Evolutionary conservation across 2,888 invertebrate genomes (phyloP).

Genomic region (Lysandra bellargus): DNA sequence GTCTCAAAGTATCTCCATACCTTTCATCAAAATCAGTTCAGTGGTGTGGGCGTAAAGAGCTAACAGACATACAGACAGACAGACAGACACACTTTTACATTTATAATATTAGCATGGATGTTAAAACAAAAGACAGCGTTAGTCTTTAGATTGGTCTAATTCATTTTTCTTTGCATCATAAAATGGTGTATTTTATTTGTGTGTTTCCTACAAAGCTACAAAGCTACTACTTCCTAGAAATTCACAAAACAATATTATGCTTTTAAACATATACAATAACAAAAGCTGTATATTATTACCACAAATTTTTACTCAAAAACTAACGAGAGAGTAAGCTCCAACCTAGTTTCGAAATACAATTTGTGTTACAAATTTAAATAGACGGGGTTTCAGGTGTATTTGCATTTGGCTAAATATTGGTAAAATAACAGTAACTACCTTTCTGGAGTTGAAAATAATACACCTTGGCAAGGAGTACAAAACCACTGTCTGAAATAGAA

Average conservation of each 20-base stretch:
- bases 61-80: too few relatives aligned
- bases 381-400: constrained; percentile 21
- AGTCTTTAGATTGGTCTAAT: too few relatives aligned
- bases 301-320: not conserved
- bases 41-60: too few relatives aligned
- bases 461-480: not conserved
- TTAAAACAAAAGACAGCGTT: too few relatives aligned
- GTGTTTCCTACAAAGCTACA: too few relatives aligned
- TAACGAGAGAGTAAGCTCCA: constrained; percentile 5
- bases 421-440: constrained; percentile 11
- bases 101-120: too few relatives aligned
- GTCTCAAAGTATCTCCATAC: too few relatives aligned
- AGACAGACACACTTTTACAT: too few relatives aligned
- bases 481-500: constrained; percentile 1
- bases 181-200: too few relatives aligned
- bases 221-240: too few relatives aligned
- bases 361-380: constrained; percentile 27
- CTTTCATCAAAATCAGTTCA: too few relatives aligned
- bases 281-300: not conserved
- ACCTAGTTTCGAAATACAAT: constrained; percentile 27
- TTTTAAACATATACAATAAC: not conserved
- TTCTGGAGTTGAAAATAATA: constrained; percentile 11
- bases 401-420: constrained; percentile 23
- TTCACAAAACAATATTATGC: too few relatives aligned
- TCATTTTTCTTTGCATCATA: not conserved